A percentile compares a stretch with the other conserved stretches of the same genome.
phyloP scores from a whole-genome alignment of 2,888 invertebrate genomes.

The Himalopsyche kuldschensis region DNA sequence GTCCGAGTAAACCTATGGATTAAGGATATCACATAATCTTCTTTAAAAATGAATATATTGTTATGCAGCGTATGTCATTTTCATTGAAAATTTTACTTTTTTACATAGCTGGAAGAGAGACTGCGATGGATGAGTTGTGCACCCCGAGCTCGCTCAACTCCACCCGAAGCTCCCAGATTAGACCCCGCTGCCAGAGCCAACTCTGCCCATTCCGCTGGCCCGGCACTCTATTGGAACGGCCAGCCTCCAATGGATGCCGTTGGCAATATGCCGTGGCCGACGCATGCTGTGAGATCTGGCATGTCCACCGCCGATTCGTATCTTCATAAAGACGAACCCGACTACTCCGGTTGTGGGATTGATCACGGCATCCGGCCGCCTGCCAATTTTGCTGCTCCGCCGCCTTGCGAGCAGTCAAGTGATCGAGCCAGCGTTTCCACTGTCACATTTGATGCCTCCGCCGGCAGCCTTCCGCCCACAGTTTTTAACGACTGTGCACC shows the following conservation, averaged over 20 bases:
- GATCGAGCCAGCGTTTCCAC: constrained; percentile 31
- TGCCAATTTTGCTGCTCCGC: constrained; percentile 42
- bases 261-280: constrained; percentile 24
- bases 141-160: constrained; percentile 35
- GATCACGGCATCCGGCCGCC: constrained; percentile 36
- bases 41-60: background rate
- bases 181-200: constrained; percentile 15
- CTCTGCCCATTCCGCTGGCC: constrained; percentile 20
- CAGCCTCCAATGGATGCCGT: constrained; percentile 22
- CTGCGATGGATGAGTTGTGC: constrained; percentile 35
- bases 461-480: constrained; percentile 18
- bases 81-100: background rate
- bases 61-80: too few relatives aligned
- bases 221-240: constrained; percentile 24
- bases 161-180: constrained; percentile 11
- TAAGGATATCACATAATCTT: too few relatives aligned
- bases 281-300: constrained; percentile 14
- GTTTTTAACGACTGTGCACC: constrained; percentile 32
- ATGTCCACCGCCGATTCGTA: constrained; percentile 3
- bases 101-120: constrained; percentile 53
- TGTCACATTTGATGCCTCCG: background rate
- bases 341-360: constrained; percentile 25
- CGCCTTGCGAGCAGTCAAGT: constrained; percentile 26
- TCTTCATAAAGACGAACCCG: constrained; percentile 17
- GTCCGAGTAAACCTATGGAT: background rate